phyloP scores from a whole-genome alignment of 37 sponge, comb jelly and placozoan genomes.

The Beroe ovata region DNA sequence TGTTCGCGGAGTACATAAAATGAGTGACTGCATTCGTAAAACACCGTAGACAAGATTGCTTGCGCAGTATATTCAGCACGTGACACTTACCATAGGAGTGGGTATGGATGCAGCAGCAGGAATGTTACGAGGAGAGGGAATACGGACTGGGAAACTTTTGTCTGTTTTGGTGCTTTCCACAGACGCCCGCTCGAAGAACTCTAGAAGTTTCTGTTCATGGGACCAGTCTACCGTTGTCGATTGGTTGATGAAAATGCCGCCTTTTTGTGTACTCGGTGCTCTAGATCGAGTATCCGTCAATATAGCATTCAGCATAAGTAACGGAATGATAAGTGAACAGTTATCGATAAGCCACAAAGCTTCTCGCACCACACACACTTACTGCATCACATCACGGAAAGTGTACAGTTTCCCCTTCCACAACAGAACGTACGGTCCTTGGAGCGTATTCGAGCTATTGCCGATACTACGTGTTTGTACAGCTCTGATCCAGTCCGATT shows the following conservation, averaged over 20 bases:
- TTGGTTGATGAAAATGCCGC: conserved; percentile 21
- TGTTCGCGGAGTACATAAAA: too few relatives aligned
- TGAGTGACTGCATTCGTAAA: too few relatives aligned
- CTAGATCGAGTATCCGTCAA: too few relatives aligned
- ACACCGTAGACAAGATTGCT: too few relatives aligned
- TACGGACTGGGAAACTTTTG: conserved; percentile 49
- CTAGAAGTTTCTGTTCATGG: conserved; percentile 52
- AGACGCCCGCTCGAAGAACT: conserved; percentile 42
- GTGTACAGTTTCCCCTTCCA: conserved; percentile 65
- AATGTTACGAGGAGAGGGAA: conserved; percentile 48
- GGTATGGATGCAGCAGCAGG: conserved; percentile 62
- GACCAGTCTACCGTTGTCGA: neutral
- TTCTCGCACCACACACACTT: neutral
- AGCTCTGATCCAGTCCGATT: conserved; percentile 55
- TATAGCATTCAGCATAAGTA: too few relatives aligned
- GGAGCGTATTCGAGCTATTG: neutral
- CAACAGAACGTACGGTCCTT: conserved; percentile 62
- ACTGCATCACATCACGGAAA: conserved; percentile 48
- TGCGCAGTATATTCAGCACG: too few relatives aligned
- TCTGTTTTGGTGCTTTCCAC: conserved; percentile 37
- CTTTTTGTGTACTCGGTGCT: conserved; percentile 43
- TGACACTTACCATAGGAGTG: conserved; percentile 25
- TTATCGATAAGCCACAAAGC: too few relatives aligned
- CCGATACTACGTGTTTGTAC: conserved; percentile 46
- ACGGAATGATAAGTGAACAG: too few relatives aligned